phyloP scores from a whole-genome alignment of 2,113 vertebrate species.

The Lepus americanus region DNA sequence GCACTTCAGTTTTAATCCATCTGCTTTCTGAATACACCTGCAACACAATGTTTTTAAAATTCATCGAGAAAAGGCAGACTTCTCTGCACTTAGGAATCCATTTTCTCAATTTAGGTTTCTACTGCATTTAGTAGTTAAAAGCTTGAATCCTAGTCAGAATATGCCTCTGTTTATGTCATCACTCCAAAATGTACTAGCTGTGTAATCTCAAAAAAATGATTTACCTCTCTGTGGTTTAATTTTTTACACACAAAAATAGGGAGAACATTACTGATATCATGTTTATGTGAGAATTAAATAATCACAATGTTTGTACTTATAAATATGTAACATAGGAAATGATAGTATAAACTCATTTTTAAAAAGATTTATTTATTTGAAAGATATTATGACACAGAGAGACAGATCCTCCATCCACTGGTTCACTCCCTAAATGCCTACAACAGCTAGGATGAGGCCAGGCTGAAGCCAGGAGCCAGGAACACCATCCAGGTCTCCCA shows the following conservation, averaged over 20 bases:
- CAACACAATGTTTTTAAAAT: not conserved
- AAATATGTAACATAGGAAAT: not conserved
- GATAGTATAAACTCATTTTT: not conserved
- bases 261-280: not conserved
- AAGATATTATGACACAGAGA: no score
- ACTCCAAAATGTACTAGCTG: conserved; percentile 26
- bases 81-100: not conserved
- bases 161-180: not conserved
- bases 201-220: conserved; percentile 5
- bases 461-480: no score
- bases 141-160: not conserved
- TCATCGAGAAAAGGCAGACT: not conserved
- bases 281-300: conserved; percentile 26
- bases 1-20: not conserved
- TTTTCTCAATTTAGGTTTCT: not conserved
- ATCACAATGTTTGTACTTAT: not conserved
- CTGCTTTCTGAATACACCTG: conserved; percentile 11
- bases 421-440: no score
- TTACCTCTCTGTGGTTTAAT: conserved; percentile 53
- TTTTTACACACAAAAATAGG: conserved; percentile 38
- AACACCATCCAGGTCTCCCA: no score
- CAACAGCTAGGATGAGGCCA: no score
- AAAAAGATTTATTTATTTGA: no score
- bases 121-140: not conserved
- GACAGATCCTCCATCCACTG: no score